A percentile compares a stretch with the other conserved stretches of the same genome.
phyloP scores from a whole-genome alignment of 2,797 vertebrate species.

The Rhynchotus rufescens region DNA sequence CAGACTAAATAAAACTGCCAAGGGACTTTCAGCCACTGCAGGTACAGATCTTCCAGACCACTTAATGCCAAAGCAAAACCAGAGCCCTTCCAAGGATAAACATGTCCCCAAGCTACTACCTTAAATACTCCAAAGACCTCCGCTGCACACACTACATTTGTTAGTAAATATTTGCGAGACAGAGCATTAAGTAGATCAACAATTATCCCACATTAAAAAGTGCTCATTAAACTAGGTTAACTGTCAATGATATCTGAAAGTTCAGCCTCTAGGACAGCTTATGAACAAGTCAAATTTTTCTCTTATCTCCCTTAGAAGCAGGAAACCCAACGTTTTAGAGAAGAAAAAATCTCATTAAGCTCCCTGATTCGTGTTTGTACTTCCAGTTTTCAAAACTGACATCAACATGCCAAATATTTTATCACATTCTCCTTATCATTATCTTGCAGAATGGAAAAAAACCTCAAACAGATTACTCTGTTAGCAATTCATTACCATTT shows the following conservation, averaged over 20 bases:
- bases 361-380: not conserved
- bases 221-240: not conserved
- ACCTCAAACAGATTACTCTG: not conserved
- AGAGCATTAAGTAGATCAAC: not conserved
- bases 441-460: not conserved
- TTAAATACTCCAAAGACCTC: not conserved
- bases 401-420: conserved; percentile 25
- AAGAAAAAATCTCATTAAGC: not conserved
- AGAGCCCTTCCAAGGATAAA: not conserved
- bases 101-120: not conserved
- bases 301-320: not conserved
- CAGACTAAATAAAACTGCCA: not conserved
- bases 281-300: not conserved
- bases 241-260: not conserved
- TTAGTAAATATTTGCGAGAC: not conserved
- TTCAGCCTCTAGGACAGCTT: not conserved
- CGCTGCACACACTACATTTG: not conserved
- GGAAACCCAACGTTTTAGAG: not conserved
- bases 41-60: not conserved
- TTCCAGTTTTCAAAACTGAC: conserved; percentile 33
- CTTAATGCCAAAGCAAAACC: not conserved
- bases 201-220: not conserved
- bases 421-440: not conserved
- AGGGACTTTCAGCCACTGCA: not conserved
- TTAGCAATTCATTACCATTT: conserved; percentile 63